Evolutionary conservation across 2,888 invertebrate species (phyloP).

Genomic region (Coelopa pilipes): DNA sequence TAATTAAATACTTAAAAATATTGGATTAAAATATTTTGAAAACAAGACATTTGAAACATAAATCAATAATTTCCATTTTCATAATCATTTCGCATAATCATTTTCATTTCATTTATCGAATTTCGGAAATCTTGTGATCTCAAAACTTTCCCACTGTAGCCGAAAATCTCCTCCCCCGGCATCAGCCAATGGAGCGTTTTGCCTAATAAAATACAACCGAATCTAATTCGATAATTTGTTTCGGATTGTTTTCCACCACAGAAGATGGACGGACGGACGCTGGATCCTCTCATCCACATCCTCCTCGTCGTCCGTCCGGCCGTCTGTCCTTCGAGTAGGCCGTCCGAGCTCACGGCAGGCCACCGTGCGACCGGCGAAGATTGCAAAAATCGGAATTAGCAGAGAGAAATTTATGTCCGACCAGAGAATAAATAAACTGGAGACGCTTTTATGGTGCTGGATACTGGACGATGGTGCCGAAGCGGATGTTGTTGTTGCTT

Average conservation of each 20-base stretch:
- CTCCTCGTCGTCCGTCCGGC: neutral
- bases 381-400: neutral
- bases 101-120: too few species aligned
- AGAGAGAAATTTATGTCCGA: neutral
- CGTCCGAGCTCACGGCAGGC: neutral
- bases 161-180: too few species aligned
- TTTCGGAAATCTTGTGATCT: too few species aligned
- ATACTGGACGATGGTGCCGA: neutral
- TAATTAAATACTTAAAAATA: neutral
- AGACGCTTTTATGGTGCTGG: slow-evolving; percentile 5
- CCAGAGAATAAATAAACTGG: slow-evolving; percentile 15
- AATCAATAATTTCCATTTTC: too few species aligned
- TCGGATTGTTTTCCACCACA: slow-evolving; percentile 29
- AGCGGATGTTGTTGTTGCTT: neutral
- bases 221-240: slow-evolving; percentile 43
- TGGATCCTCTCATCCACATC: neutral
- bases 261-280: neutral
- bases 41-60: too few species aligned
- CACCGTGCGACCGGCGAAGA: neutral
- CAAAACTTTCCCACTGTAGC: too few species aligned
- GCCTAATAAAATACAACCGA: slow-evolving; percentile 28
- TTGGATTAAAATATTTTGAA: neutral
- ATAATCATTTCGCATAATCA: too few species aligned
- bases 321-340: neutral
- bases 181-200: neutral